These are phyloP conservation scores for Parasteatoda lunata DNA, from an alignment of 2,888 invertebrate species.

Conservation along the genomic window DNA sequence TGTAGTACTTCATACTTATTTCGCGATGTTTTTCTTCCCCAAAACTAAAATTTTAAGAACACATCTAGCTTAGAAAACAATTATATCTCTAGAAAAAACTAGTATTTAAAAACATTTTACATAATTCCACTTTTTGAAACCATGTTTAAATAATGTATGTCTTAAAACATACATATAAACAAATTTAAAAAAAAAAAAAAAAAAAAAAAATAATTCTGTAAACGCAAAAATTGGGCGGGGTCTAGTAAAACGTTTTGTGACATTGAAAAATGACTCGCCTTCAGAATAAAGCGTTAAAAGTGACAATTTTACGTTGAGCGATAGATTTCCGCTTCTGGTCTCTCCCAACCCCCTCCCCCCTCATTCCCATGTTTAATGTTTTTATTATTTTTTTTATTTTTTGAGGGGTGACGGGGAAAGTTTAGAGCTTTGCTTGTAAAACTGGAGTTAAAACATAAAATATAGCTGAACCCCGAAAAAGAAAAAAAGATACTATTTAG, in stretches of 20 bases:
- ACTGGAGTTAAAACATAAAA: not conserved
- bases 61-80: no score
- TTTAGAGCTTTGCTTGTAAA: not conserved
- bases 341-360: not conserved
- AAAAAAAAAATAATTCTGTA: not conserved
- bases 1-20: no score
- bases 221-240: conserved; percentile 17
- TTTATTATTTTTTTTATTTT: conserved; percentile 1
- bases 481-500: no score
- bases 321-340: conserved; percentile 57
- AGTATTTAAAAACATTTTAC: no score
- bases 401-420: not conserved
- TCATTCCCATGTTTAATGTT: not conserved
- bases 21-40: no score
- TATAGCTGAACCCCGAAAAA: not conserved
- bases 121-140: no score
- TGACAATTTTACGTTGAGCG: conserved; percentile 61
- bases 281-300: conserved; percentile 39
- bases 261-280: conserved; percentile 53
- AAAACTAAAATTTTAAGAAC: no score
- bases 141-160: not conserved
- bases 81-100: no score
- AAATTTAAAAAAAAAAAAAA: not conserved
- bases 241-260: conserved; percentile 5
- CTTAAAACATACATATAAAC: not conserved